phyloP scores from a whole-genome alignment of 2,888 invertebrate species.

The Trilocha varians region DNA sequence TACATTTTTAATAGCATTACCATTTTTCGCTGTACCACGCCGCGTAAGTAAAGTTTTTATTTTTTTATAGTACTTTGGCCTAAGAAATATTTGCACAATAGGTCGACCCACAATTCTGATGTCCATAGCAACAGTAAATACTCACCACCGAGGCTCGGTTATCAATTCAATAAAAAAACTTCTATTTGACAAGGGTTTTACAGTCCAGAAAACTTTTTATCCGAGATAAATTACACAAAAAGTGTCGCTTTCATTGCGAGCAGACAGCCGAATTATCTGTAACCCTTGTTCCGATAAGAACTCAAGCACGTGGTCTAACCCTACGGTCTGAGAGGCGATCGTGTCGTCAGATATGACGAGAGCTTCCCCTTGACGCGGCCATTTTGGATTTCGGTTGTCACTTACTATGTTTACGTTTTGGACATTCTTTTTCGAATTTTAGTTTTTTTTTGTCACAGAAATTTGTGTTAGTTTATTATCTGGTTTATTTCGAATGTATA shows the following conservation, averaged over 20 bases:
- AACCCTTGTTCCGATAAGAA: slow-evolving; percentile 22
- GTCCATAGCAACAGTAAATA: too few relatives aligned
- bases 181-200: too few relatives aligned
- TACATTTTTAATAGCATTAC: too few relatives aligned
- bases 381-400: background rate
- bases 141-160: too few relatives aligned
- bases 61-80: too few relatives aligned
- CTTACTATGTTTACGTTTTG: background rate
- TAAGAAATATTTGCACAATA: too few relatives aligned
- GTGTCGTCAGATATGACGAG: slow-evolving; percentile 28
- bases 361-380: background rate
- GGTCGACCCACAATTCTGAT: too few relatives aligned
- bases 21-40: too few relatives aligned
- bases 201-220: background rate
- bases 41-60: too few relatives aligned
- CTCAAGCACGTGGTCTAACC: slow-evolving; percentile 29
- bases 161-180: too few relatives aligned
- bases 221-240: background rate
- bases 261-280: slow-evolving; percentile 18
- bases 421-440: background rate
- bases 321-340: slow-evolving; percentile 17
- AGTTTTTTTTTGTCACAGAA: too few relatives aligned
- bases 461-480: too few relatives aligned
- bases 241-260: slow-evolving; percentile 1
- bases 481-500: background rate